phyloP scores from a whole-genome alignment of 2,797 vertebrate genomes.

The Linurgus olivaceus region DNA sequence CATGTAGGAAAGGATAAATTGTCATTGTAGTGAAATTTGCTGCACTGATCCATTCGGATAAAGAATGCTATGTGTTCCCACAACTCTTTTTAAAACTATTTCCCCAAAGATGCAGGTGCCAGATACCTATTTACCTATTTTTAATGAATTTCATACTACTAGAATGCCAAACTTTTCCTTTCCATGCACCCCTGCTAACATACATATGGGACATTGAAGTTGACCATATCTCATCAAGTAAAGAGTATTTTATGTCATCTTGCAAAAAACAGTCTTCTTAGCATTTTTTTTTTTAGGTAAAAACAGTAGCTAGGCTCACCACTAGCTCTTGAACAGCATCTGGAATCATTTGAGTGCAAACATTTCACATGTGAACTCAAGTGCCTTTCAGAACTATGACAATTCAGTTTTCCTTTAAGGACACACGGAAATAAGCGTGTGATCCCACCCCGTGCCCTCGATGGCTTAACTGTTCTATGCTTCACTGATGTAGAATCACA shows the following conservation, averaged over 20 bases:
- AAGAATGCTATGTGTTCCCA: neutral
- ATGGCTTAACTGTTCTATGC: neutral
- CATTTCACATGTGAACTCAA: neutral
- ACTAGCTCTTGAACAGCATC: neutral
- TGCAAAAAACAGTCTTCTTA: neutral
- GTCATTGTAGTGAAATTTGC: neutral
- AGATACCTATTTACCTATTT: neutral
- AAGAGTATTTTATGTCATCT: neutral
- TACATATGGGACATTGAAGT: neutral
- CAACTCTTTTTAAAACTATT: neutral
- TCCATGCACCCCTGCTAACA: neutral
- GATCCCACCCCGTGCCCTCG: rapidly evolving
- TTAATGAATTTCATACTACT: neutral
- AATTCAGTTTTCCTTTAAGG: neutral
- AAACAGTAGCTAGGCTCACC: neutral
- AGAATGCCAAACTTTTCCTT: neutral
- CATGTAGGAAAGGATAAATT: neutral
- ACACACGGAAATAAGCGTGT: neutral
- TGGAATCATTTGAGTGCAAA: neutral
- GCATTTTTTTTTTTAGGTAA: rapidly evolving
- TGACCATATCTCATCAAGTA: rapidly evolving
- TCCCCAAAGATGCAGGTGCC: neutral
- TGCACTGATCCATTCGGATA: neutral
- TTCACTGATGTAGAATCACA: neutral
- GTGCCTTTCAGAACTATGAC: neutral